phyloP scores from a whole-genome alignment of 2,888 invertebrate genomes.

The Ptycholaimellus sp. region DNA sequence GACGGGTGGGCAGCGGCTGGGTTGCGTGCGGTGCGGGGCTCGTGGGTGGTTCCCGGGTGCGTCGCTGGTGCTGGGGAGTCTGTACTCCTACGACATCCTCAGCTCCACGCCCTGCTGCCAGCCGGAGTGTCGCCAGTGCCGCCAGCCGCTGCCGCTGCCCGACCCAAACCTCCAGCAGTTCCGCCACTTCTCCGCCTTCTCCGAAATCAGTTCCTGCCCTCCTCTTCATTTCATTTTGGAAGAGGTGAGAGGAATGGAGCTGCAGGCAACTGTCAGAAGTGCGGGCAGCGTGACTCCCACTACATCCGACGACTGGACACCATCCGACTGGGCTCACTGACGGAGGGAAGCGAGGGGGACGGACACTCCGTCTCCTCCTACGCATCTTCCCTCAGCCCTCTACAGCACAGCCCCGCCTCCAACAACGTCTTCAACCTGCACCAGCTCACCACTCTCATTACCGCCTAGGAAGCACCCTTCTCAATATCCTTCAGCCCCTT shows the following conservation, averaged over 20 bases:
- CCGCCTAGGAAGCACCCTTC: no score
- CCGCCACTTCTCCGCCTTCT: slow-evolving; percentile 87
- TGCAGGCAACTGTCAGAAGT: slow-evolving; percentile 77
- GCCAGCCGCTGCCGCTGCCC: slow-evolving; percentile 58
- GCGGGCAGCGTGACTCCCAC: slow-evolving; percentile 66
- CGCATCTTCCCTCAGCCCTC: no score
- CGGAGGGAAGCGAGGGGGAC: no score
- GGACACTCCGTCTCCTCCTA: no score
- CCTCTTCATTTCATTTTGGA: no score
- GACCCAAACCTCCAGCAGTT: no score
- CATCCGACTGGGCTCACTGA: no score
- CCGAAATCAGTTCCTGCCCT: slow-evolving; percentile 62
- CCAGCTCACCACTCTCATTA: no score
- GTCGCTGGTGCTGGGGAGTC: slow-evolving; percentile 72
- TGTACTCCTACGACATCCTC: slow-evolving; percentile 94
- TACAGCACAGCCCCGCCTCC: no score
- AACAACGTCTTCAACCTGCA: no score
- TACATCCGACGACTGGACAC: slow-evolving; percentile 33
- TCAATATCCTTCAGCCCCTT: no score
- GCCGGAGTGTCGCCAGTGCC: slow-evolving; percentile 76
- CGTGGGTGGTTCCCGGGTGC: slow-evolving; percentile 59
- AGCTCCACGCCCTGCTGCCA: slow-evolving; percentile 87
- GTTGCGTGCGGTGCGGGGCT: slow-evolving; percentile 56
- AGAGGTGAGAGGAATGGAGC: no score
- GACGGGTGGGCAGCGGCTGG: slow-evolving; percentile 38